A percentile compares a stretch with the other conserved stretches of the same genome.
These are phyloP conservation scores for Coturnix japonica DNA, from an alignment of 2,113 vertebrate genomes.

Conservation along the genomic window DNA sequence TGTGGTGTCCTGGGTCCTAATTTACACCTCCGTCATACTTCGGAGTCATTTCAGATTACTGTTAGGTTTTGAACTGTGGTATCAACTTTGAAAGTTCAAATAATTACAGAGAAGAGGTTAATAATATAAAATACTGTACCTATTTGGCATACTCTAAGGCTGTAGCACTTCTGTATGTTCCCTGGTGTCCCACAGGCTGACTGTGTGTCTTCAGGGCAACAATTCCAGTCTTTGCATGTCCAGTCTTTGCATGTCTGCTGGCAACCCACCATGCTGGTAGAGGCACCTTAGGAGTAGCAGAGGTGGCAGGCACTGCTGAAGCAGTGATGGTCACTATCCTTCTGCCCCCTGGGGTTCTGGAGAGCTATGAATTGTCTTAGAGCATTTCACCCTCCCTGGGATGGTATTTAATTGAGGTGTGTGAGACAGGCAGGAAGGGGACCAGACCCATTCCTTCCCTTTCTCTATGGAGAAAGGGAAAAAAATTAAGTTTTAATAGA, in stretches of 20 bases:
- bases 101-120: not conserved
- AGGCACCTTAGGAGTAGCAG: rapidly evolving
- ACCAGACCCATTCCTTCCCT: not conserved
- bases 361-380: not conserved
- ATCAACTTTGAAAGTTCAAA: not conserved
- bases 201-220: not conserved
- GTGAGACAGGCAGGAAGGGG: not conserved
- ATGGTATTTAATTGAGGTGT: rapidly evolving
- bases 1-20: not conserved
- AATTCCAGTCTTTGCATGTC: not conserved
- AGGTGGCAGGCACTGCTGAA: not conserved
- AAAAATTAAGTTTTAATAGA: not conserved
- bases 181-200: not conserved
- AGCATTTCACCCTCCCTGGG: not conserved
- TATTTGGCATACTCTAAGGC: not conserved
- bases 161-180: not conserved
- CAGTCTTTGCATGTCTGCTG: not conserved
- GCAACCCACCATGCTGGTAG: rapidly evolving
- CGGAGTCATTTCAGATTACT: not conserved
- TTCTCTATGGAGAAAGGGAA: too few species aligned
- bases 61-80: not conserved
- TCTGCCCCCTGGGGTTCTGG: rapidly evolving
- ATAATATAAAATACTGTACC: not conserved
- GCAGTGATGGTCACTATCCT: not conserved
- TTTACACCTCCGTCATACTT: not conserved